Base-by-base conservation (phyloP, 2,888 invertebrate genomes). In the Andrena bicolor region DNA sequence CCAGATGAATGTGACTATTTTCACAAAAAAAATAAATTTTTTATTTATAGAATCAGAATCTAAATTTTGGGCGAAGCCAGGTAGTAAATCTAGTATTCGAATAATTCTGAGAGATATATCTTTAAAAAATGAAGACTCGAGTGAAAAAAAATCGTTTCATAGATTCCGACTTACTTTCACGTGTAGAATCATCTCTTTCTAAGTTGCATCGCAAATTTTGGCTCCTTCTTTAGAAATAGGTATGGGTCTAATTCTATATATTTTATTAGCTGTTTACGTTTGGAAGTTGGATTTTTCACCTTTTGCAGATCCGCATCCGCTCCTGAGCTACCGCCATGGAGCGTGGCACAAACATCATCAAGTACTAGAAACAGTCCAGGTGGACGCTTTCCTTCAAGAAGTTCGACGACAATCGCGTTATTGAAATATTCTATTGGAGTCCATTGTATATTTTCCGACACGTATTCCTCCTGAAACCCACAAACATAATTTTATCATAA, bases 341-440 rank as follows among this genome's bases (percentile, higher is more conserved):
- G 95, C 48, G 96, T 96, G 7, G 96, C 96, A 93, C 96, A 96
- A 1, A 96, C 95, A 92, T 96, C 96, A 89, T 96, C 96, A 66
- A 96, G 92, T 7, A 96, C 94, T 87, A 95, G 95, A 94, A 96
- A 96, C 65, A 96, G 94, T 66, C 96, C 96, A 0, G 96, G 96
- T 3, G 96, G 96, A 49, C 95, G 94, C 89, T 95, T 95, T 48
- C 94, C 94, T 91, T 96, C 96, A 70, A 96, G 96, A 83, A 96
- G 93, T 87, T 96, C 96, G 90, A 96, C 96, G 7, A 96, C 96
- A 66, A 96, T 78, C 1, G 93, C 91, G 90, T 96, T 96, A 94
- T 96, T 96, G 94, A 96, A 96, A 92, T 96, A 96, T 16, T 96
- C 95, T 84, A 96, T 96, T 26, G 96, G 95, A 6, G 95, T 95